Conservation (phyloP, 1,140 invertebrate species). For the Phthorimaea operculella region DNA sequence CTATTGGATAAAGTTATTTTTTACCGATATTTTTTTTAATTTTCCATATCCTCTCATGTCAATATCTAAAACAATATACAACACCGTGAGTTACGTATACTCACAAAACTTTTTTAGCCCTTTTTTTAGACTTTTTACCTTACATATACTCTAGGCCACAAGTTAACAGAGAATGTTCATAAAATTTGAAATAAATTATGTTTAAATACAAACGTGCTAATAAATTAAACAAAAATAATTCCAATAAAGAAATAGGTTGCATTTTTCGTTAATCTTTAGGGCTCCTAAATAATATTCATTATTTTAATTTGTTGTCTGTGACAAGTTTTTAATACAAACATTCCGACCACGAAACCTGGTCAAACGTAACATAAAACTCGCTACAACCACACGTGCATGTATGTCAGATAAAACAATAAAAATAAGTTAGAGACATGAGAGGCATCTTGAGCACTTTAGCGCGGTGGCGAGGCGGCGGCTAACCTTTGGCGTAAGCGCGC, state of each 20-base stretch:
- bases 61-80: background rate
- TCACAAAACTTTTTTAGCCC: background rate
- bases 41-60: background rate
- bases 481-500: slow-evolving; percentile 55
- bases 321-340: too few species aligned
- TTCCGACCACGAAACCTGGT: too few species aligned
- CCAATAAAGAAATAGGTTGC: too few species aligned
- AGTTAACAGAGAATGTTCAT: background rate
- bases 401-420: too few species aligned
- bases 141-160: background rate
- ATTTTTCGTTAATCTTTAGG: too few species aligned
- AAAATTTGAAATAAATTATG: too few species aligned
- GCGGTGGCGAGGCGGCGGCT: slow-evolving; percentile 49
- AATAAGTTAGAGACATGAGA: background rate
- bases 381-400: too few species aligned
- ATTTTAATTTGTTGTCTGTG: too few species aligned
- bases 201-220: too few species aligned
- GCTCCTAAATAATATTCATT: too few species aligned
- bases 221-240: too few species aligned
- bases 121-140: background rate
- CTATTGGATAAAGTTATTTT: background rate
- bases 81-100: background rate
- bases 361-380: too few species aligned
- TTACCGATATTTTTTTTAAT: background rate
- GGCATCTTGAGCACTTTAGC: slow-evolving; percentile 19